Evolutionary conservation across 2,113 vertebrate species (phyloP), one percentile per base, ranked within the genome.

Genomic region (Macroglossus sobrinus): DNA sequence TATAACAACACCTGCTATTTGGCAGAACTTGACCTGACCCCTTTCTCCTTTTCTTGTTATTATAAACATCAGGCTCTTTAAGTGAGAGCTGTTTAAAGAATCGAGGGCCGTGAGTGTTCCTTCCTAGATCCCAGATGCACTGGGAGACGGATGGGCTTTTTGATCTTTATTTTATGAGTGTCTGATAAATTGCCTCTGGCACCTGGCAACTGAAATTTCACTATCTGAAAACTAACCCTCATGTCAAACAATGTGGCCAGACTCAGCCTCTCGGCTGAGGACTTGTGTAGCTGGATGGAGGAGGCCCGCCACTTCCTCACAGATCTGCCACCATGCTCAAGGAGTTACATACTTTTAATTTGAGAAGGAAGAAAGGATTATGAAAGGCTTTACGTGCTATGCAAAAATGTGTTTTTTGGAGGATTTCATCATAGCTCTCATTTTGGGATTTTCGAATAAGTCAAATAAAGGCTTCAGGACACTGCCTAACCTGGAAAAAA

Each of bases 51-150:
- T 98, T 97, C 98, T 98, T 98, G 98, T 99, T 99, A 99, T 99
- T 99, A 99, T 99, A 99, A 99, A 99, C 99, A 99, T 97, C 97
- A 96, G 98, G 98, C 98, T 99, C 98, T 99, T 99, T 99, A 99
- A 99, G 98, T 98, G 98, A 97, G 98, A 98, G 98, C 98, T 99
- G 99, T 99, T 99, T 99, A 99, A 98, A 99, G 98, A 98, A 98
- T 96, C 79, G 96, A 97, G 96, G 98, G 94, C 96, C 95, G 82
- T 98, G 98, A 98, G 98, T 98, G 98, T 98, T 98, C 98, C 97
- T 98, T 98, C 98, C 98, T 98, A 98, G 98, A 98, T 98, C 98
- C 98, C 98, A 99, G 98, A 99, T 98, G 98, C 98, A 98, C 78
- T 78, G 97, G 94, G 97, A 98, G 98, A 98, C 97, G 96, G 98